Conservation (phyloP, 2,888 invertebrate genomes). For the Tetragnatha montana region DNA sequence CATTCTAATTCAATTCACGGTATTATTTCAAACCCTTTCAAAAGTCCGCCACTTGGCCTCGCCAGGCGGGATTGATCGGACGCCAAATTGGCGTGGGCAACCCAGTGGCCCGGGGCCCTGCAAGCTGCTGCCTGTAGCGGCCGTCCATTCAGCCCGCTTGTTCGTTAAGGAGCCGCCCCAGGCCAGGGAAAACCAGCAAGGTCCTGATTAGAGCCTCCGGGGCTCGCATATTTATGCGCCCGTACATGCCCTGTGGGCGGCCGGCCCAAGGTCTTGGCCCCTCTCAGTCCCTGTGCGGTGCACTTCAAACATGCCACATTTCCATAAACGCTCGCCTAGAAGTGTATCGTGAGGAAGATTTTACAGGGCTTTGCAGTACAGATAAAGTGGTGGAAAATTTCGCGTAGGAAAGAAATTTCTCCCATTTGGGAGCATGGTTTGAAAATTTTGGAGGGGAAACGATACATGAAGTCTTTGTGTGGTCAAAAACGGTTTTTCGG, state of each 20-base stretch:
- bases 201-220: slow-evolving; percentile 65
- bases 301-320: neutral
- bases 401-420: too few relatives aligned
- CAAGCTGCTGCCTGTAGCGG: slow-evolving; percentile 68
- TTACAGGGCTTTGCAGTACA: too few relatives aligned
- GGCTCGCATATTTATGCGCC: slow-evolving; percentile 36
- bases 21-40: too few relatives aligned
- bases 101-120: slow-evolving; percentile 28
- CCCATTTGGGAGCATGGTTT: too few relatives aligned
- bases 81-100: slow-evolving; percentile 55
- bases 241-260: neutral
- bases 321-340: too few relatives aligned
- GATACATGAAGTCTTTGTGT: too few relatives aligned
- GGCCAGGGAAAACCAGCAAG: slow-evolving; percentile 60
- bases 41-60: neutral
- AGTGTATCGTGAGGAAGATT: too few relatives aligned
- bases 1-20: too few relatives aligned
- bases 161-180: slow-evolving; percentile 62
- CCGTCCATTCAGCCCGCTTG: slow-evolving; percentile 63
- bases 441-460: too few relatives aligned
- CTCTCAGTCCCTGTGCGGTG: neutral
- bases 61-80: neutral
- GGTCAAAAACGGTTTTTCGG: too few relatives aligned
- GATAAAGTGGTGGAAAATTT: too few relatives aligned
- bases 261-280: neutral